phyloP scores from a whole-genome alignment of 2,888 invertebrate genomes.

The Lasioglossum oenotherae region DNA sequence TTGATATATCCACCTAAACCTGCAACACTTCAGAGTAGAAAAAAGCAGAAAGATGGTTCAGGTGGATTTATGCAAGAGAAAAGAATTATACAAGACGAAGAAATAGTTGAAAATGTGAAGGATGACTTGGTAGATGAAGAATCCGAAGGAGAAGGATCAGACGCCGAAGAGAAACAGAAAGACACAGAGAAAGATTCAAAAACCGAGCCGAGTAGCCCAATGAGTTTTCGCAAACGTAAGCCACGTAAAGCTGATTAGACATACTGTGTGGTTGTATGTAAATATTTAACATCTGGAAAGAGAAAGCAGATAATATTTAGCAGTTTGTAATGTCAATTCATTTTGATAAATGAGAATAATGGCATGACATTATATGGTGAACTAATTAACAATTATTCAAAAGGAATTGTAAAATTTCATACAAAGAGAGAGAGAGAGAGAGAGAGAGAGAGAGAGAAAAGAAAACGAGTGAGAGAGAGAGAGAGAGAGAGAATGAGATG shows the following conservation, averaged over 20 bases:
- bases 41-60: slow-evolving; percentile 81
- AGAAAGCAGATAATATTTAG: slow-evolving; percentile 53
- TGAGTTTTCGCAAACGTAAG: slow-evolving; percentile 89
- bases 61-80: slow-evolving; percentile 82
- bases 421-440: not conserved
- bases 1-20: slow-evolving; percentile 92
- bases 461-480: not conserved
- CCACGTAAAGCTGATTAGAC: slow-evolving; percentile 89
- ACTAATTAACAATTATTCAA: slow-evolving; percentile 42
- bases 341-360: slow-evolving; percentile 52
- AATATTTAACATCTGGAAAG: slow-evolving; percentile 60
- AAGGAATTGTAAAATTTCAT: slow-evolving; percentile 45
- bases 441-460: not conserved
- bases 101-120: slow-evolving; percentile 87
- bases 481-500: slow-evolving; percentile 6
- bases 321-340: slow-evolving; percentile 57
- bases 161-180: slow-evolving; percentile 81
- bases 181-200: slow-evolving; percentile 82
- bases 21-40: slow-evolving; percentile 81
- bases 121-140: slow-evolving; percentile 89
- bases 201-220: slow-evolving; percentile 84
- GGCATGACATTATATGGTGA: slow-evolving; percentile 45
- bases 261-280: slow-evolving; percentile 67
- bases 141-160: slow-evolving; percentile 69
- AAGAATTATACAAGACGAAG: slow-evolving; percentile 79